Evolutionary conservation across 1,140 invertebrate genomes (phyloP), one percentile per base, ranked within the genome.

Genomic region (Drosophila nikananu): DNA sequence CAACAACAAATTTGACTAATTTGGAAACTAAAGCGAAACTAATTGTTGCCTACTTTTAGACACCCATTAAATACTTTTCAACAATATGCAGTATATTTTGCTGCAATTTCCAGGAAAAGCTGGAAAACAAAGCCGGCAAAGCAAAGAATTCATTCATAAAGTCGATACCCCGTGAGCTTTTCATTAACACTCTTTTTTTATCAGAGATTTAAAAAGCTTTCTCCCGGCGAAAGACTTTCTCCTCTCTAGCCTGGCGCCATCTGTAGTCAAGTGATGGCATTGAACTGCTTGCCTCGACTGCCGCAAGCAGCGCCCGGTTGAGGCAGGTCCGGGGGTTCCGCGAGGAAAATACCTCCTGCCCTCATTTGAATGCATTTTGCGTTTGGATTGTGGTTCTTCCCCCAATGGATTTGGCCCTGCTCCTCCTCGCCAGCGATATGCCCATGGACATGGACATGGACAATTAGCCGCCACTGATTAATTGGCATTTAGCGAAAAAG

Each of bases 381-480:
- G 66, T 57, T 58, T 48, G 37, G 41, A 55, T 55, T 73, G 55
- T 60, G 68, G 55, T 21, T 19, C 35, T 21, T 19, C 35, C 41
- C 54, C 35, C 66, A 15, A 27, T 41, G 44, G 63, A 67, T 51
- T 57, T 32, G 9, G 54, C 37, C 41, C 51, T 60, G 74, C 70
- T 75, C 61, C 59, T 48, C 54, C 59, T 48, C 51, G 37, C 13
- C 37, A 37, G 52, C 32, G 32, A 55, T 55, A 37, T 66, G 61
- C 49, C 67, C 67, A 48, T 44, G 49, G 67, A 61, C 58, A 58
- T 55, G 52, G 77, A 58, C 77, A 87, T 81, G 75, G 62, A 75
- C 83, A 87, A 87, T 87, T 87, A 87, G 81, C 64, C 52, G 52
- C 48, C 70, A 37, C 79, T 89, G 84, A 89, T 89, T 89, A 89